These are phyloP conservation scores for Pentalonia nigronervosa DNA, from an alignment of 1,140 invertebrate genomes.

Conservation along the genomic window DNA sequence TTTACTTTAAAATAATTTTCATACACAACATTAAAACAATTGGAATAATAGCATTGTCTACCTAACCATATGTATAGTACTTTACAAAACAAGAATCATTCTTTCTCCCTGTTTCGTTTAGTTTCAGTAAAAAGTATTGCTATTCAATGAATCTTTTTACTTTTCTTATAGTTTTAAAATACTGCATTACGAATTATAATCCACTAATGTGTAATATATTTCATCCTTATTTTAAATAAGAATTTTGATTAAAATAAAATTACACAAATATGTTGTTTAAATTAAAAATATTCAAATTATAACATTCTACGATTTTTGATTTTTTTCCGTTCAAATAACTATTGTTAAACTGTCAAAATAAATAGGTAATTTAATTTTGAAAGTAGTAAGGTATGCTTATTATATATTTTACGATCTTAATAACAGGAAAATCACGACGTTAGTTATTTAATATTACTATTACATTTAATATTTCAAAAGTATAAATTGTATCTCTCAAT, in stretches of 20 bases:
- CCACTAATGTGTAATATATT: background rate
- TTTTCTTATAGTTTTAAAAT: background rate
- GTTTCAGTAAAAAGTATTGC: no score
- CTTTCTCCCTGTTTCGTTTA: no score
- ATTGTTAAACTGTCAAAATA: background rate
- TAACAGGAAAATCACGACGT: background rate
- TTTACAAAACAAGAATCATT: background rate
- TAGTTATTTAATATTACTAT: background rate
- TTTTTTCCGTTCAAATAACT: background rate
- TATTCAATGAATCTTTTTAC: background rate
- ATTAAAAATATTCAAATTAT: background rate
- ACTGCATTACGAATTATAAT: background rate
- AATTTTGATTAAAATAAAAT: no score
- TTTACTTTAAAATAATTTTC: background rate
- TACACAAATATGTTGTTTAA: no score
- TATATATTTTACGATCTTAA: background rate
- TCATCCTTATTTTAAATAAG: no score
- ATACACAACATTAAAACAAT: background rate
- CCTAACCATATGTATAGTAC: background rate
- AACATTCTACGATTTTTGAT: background rate
- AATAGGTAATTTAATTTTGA: background rate
- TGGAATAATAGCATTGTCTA: background rate
- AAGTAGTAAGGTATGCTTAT: background rate
- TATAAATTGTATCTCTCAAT: background rate
- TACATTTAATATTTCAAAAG: background rate